Conservation (phyloP, 2,888 invertebrate species). For the Ashinkailepas kermadecensis region DNA sequence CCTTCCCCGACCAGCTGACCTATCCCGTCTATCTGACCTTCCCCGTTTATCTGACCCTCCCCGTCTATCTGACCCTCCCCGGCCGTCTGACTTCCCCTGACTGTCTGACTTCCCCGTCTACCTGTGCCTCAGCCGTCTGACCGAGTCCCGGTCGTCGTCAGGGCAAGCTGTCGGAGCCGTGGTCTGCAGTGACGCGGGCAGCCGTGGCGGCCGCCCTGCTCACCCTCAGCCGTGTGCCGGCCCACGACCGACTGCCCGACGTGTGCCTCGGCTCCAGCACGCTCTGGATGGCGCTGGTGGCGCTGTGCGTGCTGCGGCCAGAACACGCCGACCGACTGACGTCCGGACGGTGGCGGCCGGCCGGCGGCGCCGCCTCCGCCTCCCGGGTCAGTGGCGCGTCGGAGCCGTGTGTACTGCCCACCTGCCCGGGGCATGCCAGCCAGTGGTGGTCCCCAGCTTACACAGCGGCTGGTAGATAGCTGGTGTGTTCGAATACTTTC, state of each 20-base stretch:
- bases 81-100: no score
- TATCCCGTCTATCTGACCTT: no score
- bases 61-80: no score
- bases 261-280: constrained; percentile 75
- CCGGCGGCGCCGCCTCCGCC: constrained; percentile 47
- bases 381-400: constrained; percentile 23
- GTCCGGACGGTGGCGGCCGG: constrained; percentile 61
- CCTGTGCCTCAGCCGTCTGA: background rate
- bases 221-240: constrained; percentile 70
- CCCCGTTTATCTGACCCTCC: no score
- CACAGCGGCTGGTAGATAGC: no score
- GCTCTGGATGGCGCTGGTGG: constrained; percentile 86
- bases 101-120: background rate
- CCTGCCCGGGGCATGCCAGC: no score
- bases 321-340: constrained; percentile 77
- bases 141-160: constrained; percentile 41
- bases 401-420: no score
- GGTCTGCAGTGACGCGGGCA: constrained; percentile 79
- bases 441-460: no score
- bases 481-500: no score
- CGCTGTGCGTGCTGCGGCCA: constrained; percentile 83
- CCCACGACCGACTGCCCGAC: constrained; percentile 62
- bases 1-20: no score
- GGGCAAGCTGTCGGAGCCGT: constrained; percentile 76
- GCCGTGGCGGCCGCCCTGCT: constrained; percentile 80